Evolutionary conservation across 2,797 vertebrate species (phyloP).

Genomic region (Myripristis murdjan): DNA sequence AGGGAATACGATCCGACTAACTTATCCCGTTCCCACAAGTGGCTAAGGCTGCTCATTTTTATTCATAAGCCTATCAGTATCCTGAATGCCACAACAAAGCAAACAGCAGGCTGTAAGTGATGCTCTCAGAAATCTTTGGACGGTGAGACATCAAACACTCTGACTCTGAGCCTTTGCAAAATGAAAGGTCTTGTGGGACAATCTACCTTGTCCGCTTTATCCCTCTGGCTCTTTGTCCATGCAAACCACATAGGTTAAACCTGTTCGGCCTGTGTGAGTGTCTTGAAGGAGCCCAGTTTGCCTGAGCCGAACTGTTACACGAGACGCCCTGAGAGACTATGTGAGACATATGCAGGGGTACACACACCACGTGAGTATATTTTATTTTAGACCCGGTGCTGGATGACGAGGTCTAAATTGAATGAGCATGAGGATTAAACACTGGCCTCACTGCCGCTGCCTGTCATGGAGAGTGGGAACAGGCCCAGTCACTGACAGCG

Average conservation of each 20-base stretch:
- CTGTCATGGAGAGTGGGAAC: conserved; percentile 45
- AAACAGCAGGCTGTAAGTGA: neutral
- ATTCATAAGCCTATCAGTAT: neutral
- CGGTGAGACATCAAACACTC: too few relatives aligned
- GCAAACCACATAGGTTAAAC: neutral
- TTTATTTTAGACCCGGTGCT: conserved; percentile 5
- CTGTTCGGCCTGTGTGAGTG: neutral
- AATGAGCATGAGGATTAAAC: conserved; percentile 23
- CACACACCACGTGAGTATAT: conserved; percentile 2
- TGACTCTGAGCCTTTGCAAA: neutral
- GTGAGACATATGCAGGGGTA: neutral
- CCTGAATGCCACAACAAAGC: neutral
- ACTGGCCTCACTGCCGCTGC: conserved; percentile 25
- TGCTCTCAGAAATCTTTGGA: neutral
- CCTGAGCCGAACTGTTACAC: neutral
- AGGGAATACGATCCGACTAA: too few relatives aligned
- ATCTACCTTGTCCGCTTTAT: neutral
- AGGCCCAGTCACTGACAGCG: neutral
- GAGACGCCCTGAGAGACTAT: too few relatives aligned
- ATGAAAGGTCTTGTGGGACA: neutral
- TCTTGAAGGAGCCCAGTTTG: neutral
- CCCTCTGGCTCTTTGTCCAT: neutral
- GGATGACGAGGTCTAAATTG: conserved; percentile 34
- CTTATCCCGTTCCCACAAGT: neutral
- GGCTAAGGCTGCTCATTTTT: neutral